Evolutionary conservation across 2,113 vertebrate genomes (phyloP), one percentile per base, ranked within the genome.

Genomic region (Channa argus): DNA sequence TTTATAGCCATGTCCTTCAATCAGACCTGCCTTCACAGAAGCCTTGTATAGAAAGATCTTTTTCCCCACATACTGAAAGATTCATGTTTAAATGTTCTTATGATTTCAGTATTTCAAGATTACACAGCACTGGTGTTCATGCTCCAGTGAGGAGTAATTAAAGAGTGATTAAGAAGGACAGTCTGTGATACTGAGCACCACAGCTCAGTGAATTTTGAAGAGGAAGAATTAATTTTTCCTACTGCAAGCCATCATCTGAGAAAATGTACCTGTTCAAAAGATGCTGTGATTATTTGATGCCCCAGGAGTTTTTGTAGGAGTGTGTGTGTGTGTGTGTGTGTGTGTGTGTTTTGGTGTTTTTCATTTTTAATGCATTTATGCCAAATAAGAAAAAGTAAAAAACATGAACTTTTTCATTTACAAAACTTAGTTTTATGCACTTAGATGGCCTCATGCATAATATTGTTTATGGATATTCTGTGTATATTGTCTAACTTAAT

Each of bases 131-230:
- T 76, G 61, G 59, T 64, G 66, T 77, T 63, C 69, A 73, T 45
- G 71, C 75, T 75, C 51, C 41, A 67, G 61, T 4, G 44, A 70
- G 44, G 71, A 76, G 77, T 83, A 82, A 88, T 88, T 85, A 70
- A 76, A 77, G 63, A 67, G 55, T 81, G 77, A 85, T 88, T 81
- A 84, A 55, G 77, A 55, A 53, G 75, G 61, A 74, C 52, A 46
- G 71, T 60, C 12, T 52, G 43, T 56, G 71, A 58, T 55, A 52
- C 8, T 52, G 47, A 84, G 72, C 34, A 43, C 54, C 24, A 34
- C 58, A 1, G 63, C 10, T 38, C 8, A 3, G 67, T 76, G 74
- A 71, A 74, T 74, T 80, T 39, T 76, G 56, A 14, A 49, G 55
- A 33, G 5, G 41, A 79, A 76, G 43, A 80, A 72, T 71, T 54